These are phyloP conservation scores for Oostethus manadensis DNA, from an alignment of 2,113 vertebrate genomes.

Conservation along the genomic window DNA sequence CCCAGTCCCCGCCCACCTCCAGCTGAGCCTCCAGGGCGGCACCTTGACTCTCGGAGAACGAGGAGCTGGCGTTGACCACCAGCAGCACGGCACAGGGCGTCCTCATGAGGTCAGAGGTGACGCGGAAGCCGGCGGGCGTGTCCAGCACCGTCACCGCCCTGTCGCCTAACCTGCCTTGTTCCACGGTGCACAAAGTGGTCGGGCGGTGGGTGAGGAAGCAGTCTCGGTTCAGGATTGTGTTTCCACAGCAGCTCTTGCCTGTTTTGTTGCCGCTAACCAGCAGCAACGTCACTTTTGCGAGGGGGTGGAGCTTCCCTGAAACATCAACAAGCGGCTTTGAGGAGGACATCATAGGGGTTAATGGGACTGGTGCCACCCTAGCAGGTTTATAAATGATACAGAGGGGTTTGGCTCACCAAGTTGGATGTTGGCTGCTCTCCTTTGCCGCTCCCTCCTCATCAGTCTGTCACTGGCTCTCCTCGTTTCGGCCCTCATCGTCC, in stretches of 20 bases:
- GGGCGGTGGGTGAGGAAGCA: constrained; percentile 22
- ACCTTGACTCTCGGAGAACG: constrained; percentile 35
- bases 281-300: constrained; percentile 37
- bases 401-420: constrained; percentile 47
- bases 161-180: constrained; percentile 7
- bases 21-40: constrained; percentile 48
- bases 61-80: constrained; percentile 59
- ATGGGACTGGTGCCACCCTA: not conserved
- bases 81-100: constrained; percentile 46
- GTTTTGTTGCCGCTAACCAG: constrained; percentile 50
- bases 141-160: constrained; percentile 49
- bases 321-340: not conserved
- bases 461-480: constrained; percentile 30
- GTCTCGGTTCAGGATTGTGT: constrained; percentile 57
- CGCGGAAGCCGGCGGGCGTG: constrained; percentile 39
- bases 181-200: constrained; percentile 24
- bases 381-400: not conserved
- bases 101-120: constrained; percentile 33
- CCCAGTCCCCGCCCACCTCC: constrained; percentile 9
- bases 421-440: constrained; percentile 32
- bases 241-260: constrained; percentile 65
- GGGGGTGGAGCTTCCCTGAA: constrained; percentile 35
- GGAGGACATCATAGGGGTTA: not conserved
- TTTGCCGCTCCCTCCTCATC: constrained; percentile 30
- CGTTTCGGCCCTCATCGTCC: constrained; percentile 26